These are phyloP conservation scores for Rhinoraja longicauda DNA, from an alignment of 2,797 vertebrate genomes.

Conservation along the genomic window DNA sequence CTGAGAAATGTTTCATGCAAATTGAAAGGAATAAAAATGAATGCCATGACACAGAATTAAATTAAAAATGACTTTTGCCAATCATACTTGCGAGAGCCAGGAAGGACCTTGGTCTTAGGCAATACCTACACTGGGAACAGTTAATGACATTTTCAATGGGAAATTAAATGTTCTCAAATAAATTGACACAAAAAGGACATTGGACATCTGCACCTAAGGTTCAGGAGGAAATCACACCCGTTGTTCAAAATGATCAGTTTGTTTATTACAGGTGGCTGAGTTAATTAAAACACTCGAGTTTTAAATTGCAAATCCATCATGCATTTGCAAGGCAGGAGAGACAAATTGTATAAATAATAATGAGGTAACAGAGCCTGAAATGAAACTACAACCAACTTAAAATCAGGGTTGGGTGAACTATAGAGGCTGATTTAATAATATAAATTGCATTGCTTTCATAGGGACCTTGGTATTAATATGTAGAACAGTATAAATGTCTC, in stretches of 20 bases:
- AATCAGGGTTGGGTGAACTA: conserved; percentile 9
- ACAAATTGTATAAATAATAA: conserved; percentile 25
- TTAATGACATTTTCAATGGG: conserved; percentile 17
- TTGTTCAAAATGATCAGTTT: conserved; percentile 8
- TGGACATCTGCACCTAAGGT: neutral
- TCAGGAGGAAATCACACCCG: neutral
- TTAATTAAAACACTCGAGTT: conserved; percentile 32
- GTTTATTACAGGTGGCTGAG: neutral
- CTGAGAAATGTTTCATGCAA: conserved; percentile 26
- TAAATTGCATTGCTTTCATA: conserved; percentile 25
- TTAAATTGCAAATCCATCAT: conserved; percentile 21
- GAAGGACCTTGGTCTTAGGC: neutral
- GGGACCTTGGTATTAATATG: neutral
- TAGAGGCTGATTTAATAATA: neutral
- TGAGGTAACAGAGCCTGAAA: conserved; percentile 20
- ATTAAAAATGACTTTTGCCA: neutral
- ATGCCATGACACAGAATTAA: conserved; percentile 4
- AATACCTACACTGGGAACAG: neutral
- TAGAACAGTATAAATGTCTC: neutral
- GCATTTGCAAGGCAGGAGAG: neutral
- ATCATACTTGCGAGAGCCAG: neutral
- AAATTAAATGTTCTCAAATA: conserved; percentile 14
- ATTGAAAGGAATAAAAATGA: conserved; percentile 18
- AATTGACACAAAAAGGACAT: neutral
- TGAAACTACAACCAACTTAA: neutral